These are phyloP conservation scores for Hipparchia semele DNA, from an alignment of 2,888 invertebrate genomes.

Conservation along the genomic window DNA sequence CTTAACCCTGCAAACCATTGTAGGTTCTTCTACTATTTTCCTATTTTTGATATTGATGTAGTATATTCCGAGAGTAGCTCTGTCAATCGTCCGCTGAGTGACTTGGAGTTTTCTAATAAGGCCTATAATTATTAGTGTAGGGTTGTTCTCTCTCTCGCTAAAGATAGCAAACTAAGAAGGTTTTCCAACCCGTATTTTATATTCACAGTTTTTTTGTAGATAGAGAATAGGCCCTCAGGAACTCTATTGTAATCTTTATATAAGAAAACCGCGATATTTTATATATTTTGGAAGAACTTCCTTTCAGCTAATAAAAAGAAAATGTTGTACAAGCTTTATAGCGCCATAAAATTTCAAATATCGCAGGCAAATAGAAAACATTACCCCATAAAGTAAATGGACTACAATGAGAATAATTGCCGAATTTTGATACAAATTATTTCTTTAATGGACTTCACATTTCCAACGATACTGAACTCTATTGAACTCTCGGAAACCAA, in stretches of 20 bases:
- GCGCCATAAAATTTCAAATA: conserved; percentile 31
- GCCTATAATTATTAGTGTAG: too few species aligned
- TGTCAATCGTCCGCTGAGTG: too few species aligned
- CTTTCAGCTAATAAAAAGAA: conserved; percentile 28
- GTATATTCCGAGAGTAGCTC: too few species aligned
- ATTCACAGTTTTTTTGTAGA: too few species aligned
- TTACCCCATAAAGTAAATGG: conserved; percentile 30
- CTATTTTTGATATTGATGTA: too few species aligned
- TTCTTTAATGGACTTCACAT: background rate
- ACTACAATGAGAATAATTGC: conserved; percentile 24
- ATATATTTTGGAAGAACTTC: conserved; percentile 15
- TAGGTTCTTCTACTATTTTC: too few species aligned
- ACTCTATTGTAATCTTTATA: background rate
- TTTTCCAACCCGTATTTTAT: too few species aligned
- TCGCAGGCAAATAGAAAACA: conserved; percentile 32
- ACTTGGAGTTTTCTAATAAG: too few species aligned
- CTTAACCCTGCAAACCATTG: too few species aligned
- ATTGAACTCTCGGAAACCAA: background rate
- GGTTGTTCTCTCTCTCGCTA: too few species aligned
- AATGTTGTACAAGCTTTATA: conserved; percentile 31
- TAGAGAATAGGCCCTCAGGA: background rate
- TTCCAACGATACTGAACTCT: background rate
- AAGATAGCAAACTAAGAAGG: too few species aligned
- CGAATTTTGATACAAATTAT: conserved; percentile 22
- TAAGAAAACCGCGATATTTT: conserved; percentile 10